These are phyloP conservation scores for Dasypogon diadema DNA, from an alignment of 2,888 invertebrate genomes.

Conservation along the genomic window DNA sequence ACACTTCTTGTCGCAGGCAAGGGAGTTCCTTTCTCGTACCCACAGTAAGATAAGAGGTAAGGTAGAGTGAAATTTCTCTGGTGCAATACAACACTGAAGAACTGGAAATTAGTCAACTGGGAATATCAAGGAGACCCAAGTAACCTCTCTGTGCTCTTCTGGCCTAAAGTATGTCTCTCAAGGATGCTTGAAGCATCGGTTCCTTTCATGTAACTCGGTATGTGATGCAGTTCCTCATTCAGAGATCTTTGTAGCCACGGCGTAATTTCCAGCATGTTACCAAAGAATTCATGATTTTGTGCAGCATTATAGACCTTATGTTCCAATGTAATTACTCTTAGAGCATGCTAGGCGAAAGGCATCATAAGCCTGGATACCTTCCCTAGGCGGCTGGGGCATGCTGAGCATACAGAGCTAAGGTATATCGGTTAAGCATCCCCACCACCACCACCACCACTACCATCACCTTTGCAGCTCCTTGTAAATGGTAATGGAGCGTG, in stretches of 20 bases:
- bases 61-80: not conserved
- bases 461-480: not conserved
- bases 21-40: not conserved
- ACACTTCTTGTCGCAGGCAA: not conserved
- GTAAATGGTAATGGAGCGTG: constrained; percentile 51
- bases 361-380: constrained; percentile 38
- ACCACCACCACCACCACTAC: not conserved
- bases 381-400: not conserved
- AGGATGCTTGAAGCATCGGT: not conserved
- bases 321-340: constrained; percentile 5
- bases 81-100: not conserved
- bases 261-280: not conserved
- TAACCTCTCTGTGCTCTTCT: not conserved
- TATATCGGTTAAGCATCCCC: not conserved
- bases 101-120: constrained; percentile 28
- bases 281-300: not conserved
- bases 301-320: constrained; percentile 8
- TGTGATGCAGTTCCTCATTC: not conserved
- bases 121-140: not conserved
- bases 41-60: not conserved
- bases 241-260: not conserved
- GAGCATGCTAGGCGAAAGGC: constrained; percentile 9
- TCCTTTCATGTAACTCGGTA: not conserved
- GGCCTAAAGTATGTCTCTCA: not conserved
- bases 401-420: not conserved